phyloP scores from a whole-genome alignment of 2,888 invertebrate genomes.

The Ennomos erosarius region DNA sequence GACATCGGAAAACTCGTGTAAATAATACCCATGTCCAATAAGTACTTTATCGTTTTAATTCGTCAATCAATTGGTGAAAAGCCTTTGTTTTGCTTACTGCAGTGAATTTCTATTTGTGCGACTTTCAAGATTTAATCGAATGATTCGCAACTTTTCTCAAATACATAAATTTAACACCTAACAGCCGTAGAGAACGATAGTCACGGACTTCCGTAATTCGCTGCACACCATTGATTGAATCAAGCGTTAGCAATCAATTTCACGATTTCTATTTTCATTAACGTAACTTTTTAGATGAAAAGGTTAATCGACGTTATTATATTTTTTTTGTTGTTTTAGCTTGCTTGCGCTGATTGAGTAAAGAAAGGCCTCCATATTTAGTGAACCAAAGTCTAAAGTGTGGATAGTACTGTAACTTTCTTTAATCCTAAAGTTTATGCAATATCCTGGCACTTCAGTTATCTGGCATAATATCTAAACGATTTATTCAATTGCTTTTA shows the following conservation, averaged over 20 bases:
- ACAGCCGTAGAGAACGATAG: slow-evolving; percentile 21
- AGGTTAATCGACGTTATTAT: too few species aligned
- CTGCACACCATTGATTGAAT: slow-evolving; percentile 15
- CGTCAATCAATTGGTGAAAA: too few species aligned
- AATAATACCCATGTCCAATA: too few species aligned
- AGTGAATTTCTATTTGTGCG: slow-evolving; percentile 24
- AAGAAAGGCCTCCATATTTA: too few species aligned
- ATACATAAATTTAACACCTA: slow-evolving; percentile 6
- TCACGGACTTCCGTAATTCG: slow-evolving; percentile 17
- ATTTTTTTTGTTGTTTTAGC: too few species aligned
- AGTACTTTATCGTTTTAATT: too few species aligned
- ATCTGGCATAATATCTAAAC: slow-evolving; percentile 27
- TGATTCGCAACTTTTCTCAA: slow-evolving; percentile 9
- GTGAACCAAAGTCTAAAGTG: too few species aligned
- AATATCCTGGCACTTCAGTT: slow-evolving; percentile 6
- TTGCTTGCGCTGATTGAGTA: too few species aligned
- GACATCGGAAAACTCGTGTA: too few species aligned
- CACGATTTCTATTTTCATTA: slow-evolving; percentile 31
- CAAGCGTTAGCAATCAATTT: slow-evolving; percentile 22
- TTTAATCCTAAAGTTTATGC: slow-evolving; percentile 10
- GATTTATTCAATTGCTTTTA: slow-evolving; percentile 35
- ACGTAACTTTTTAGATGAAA: slow-evolving; percentile 13
- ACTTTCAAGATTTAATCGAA: slow-evolving; percentile 10
- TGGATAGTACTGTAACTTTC: background rate
- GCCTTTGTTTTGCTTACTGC: background rate